phyloP scores from a whole-genome alignment of 1,140 invertebrate species.

The Drosophila aff. region DNA sequence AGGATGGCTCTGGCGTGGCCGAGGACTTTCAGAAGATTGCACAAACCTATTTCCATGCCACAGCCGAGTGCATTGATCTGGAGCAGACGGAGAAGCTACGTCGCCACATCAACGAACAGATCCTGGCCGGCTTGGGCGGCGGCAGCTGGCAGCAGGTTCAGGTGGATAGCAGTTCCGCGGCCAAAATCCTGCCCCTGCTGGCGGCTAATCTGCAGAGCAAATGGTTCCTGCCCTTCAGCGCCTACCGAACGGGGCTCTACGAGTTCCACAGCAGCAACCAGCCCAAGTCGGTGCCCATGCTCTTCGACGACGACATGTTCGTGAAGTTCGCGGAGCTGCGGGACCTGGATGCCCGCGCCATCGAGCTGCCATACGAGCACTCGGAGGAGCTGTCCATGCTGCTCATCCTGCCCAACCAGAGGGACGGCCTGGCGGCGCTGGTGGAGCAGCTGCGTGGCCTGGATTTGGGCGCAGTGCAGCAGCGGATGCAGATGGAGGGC shows the following conservation, averaged over 20 bases:
- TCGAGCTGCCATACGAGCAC: constrained; percentile 86
- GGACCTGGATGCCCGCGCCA: constrained; percentile 81
- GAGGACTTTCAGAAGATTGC: constrained; percentile 80
- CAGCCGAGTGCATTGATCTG: constrained; percentile 58
- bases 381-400: constrained; percentile 86
- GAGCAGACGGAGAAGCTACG: constrained; percentile 66
- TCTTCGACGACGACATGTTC: constrained; percentile 82
- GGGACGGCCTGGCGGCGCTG: constrained; percentile 85
- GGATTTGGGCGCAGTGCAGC: constrained; percentile 77
- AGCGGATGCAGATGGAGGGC: constrained; percentile 73
- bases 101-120: constrained; percentile 44
- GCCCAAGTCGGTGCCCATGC: constrained; percentile 68
- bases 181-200: constrained; percentile 56
- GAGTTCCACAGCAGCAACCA: constrained; percentile 61
- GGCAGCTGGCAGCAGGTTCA: constrained; percentile 49
- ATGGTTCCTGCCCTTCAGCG: constrained; percentile 80
- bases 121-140: constrained; percentile 53
- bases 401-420: constrained; percentile 87
- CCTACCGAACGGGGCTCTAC: constrained; percentile 74
- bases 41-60: constrained; percentile 77
- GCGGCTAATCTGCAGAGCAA: constrained; percentile 72
- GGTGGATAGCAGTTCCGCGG: constrained; percentile 3
- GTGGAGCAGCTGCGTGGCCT: constrained; percentile 86
- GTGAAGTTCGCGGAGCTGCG: constrained; percentile 84
- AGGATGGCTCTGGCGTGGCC: constrained; percentile 25